Conservation (phyloP, 92 coral and sea anemone genomes). For the Parazoanthus darwini region DNA sequence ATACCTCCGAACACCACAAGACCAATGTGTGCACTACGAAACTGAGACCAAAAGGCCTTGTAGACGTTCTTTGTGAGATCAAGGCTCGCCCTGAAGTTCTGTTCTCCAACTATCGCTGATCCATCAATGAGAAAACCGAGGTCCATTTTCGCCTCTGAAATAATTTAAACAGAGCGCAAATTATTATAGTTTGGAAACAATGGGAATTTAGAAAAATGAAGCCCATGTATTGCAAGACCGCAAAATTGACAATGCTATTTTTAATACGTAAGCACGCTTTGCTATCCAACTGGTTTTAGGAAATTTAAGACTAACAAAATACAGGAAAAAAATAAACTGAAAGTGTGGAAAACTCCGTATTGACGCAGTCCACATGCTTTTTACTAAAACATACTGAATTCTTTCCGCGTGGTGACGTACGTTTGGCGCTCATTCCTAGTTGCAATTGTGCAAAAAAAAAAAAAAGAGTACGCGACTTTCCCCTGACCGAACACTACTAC, state of each 20-base stretch:
- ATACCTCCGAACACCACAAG: constrained; percentile 67
- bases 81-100: constrained; percentile 63
- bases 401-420: too few relatives aligned
- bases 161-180: background rate
- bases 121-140: constrained; percentile 89
- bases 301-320: background rate
- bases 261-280: too few relatives aligned
- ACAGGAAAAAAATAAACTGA: background rate
- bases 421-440: too few relatives aligned
- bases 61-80: constrained; percentile 62
- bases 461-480: too few relatives aligned
- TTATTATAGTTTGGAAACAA: background rate
- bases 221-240: background rate
- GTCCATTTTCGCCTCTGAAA: constrained; percentile 78
- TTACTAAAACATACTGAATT: too few relatives aligned
- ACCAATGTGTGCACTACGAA: constrained; percentile 72
- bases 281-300: background rate
- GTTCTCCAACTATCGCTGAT: constrained; percentile 76
- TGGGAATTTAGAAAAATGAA: background rate
- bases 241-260: background rate
- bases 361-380: too few relatives aligned
- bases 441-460: too few relatives aligned
- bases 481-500: too few relatives aligned
- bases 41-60: constrained; percentile 79
- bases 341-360: too few relatives aligned